phyloP scores from a whole-genome alignment of 1,140 invertebrate species.

The Cataglyphis hispanica region DNA sequence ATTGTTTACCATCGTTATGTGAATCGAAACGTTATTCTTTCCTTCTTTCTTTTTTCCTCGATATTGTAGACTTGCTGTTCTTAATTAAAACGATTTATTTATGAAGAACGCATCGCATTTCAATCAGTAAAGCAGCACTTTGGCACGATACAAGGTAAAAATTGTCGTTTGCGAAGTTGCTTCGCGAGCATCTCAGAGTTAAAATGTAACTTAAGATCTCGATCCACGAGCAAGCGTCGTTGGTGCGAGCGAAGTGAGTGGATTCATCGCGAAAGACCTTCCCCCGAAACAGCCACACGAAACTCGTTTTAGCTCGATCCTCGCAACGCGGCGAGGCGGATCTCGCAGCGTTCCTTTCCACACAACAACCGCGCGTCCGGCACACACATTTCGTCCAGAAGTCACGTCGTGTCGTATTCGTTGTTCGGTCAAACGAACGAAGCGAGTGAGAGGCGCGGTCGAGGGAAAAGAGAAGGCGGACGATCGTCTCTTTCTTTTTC shows the following conservation, averaged over 20 bases:
- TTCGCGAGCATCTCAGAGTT: slow-evolving; percentile 17
- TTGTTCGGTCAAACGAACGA: slow-evolving; percentile 40
- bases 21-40: not conserved
- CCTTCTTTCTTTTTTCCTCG: no score
- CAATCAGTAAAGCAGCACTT: slow-evolving; percentile 12
- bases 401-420: slow-evolving; percentile 61
- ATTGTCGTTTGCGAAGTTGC: slow-evolving; percentile 28
- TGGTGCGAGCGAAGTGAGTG: slow-evolving; percentile 38
- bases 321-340: slow-evolving; percentile 51
- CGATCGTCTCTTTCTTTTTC: slow-evolving; percentile 15
- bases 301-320: slow-evolving; percentile 63
- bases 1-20: not conserved
- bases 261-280: slow-evolving; percentile 61
- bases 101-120: slow-evolving; percentile 8
- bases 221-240: slow-evolving; percentile 25
- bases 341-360: slow-evolving; percentile 58
- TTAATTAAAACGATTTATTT: not conserved
- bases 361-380: slow-evolving; percentile 45
- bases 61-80: not conserved
- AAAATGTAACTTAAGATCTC: slow-evolving; percentile 51
- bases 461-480: not conserved
- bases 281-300: slow-evolving; percentile 59
- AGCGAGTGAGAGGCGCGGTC: not conserved
- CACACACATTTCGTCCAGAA: slow-evolving; percentile 61
- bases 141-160: not conserved